phyloP scores from a whole-genome alignment of 2,113 vertebrate genomes.

The Gracilinanus agilis region DNA sequence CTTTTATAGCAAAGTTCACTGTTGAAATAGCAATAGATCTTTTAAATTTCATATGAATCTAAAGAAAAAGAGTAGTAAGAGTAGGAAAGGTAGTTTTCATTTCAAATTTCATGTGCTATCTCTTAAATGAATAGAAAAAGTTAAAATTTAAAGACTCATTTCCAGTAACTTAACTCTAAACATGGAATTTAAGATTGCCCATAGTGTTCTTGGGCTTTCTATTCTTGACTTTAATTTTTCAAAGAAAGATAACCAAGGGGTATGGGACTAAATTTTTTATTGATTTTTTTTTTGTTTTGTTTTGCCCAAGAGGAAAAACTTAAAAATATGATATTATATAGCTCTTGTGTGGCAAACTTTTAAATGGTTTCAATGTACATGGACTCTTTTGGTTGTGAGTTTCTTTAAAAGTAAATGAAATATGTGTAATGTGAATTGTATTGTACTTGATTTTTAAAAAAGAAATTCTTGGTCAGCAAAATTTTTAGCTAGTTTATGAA shows the following conservation, averaged over 20 bases:
- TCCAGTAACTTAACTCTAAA: conserved; percentile 45
- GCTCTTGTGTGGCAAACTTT: neutral
- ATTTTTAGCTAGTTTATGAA: conserved; percentile 66
- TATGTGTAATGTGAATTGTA: conserved; percentile 61
- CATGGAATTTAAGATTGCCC: conserved; percentile 39
- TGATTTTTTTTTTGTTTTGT: conserved; percentile 57
- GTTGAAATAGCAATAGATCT: too few relatives aligned
- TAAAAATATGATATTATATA: conserved; percentile 58
- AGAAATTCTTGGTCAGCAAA: conserved; percentile 69
- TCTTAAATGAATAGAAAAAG: conserved; percentile 34
- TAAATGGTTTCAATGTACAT: conserved; percentile 29
- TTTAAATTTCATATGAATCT: too few relatives aligned
- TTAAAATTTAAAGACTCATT: conserved; percentile 31
- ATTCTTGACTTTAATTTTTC: conserved; percentile 56
- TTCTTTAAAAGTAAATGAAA: conserved; percentile 49
- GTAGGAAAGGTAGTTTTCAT: too few relatives aligned
- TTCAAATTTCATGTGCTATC: too few relatives aligned
- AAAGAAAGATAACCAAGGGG: conserved; percentile 39
- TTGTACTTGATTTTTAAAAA: conserved; percentile 59
- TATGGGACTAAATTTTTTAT: conserved; percentile 15
- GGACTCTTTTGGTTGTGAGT: conserved; percentile 56
- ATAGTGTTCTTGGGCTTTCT: conserved; percentile 40
- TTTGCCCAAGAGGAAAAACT: conserved; percentile 32
- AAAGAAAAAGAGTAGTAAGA: too few relatives aligned
- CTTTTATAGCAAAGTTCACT: too few relatives aligned